Percentiles rank a stretch among this genome's conserved stretches.
Evolutionary conservation across 2,113 vertebrate genomes (phyloP).

Genomic region (Bufo bufo): DNA sequence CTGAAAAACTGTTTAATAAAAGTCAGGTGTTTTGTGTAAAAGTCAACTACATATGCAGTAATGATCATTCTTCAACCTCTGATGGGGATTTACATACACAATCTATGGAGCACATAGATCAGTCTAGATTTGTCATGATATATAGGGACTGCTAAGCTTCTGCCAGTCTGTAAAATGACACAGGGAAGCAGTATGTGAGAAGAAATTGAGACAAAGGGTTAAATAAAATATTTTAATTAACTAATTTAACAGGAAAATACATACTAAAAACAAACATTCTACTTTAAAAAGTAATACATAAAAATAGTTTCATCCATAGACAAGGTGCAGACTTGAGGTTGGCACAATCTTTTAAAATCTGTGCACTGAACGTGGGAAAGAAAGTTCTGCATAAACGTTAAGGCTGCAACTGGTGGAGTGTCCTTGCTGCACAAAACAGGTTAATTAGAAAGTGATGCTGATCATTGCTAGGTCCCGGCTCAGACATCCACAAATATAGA

Average conservation of each 20-base stretch:
- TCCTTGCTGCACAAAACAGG: neutral
- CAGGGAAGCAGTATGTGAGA: no score
- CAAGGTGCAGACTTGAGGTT: slow-evolving; percentile 27
- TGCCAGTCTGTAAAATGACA: no score
- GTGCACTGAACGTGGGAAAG: neutral
- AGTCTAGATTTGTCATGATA: no score
- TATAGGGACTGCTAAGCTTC: no score
- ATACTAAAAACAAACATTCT: slow-evolving; percentile 16
- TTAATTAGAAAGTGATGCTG: neutral
- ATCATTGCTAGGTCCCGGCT: neutral
- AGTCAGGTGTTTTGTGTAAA: no score
- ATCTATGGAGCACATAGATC: no score
- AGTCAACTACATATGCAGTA: no score
- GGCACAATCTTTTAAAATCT: neutral
- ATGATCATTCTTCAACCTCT: no score
- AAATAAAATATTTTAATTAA: slow-evolving; percentile 43
- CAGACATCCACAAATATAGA: neutral
- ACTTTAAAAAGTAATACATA: slow-evolving; percentile 7
- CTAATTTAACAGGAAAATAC: slow-evolving; percentile 26
- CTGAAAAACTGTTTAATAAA: no score
- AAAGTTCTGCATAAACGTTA: neutral
- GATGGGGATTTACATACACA: no score
- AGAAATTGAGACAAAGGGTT: neutral
- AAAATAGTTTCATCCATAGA: slow-evolving; percentile 1
- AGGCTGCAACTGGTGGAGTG: neutral